Conservation (phyloP, 2,888 invertebrate genomes). For the Eudemis profundana region DNA sequence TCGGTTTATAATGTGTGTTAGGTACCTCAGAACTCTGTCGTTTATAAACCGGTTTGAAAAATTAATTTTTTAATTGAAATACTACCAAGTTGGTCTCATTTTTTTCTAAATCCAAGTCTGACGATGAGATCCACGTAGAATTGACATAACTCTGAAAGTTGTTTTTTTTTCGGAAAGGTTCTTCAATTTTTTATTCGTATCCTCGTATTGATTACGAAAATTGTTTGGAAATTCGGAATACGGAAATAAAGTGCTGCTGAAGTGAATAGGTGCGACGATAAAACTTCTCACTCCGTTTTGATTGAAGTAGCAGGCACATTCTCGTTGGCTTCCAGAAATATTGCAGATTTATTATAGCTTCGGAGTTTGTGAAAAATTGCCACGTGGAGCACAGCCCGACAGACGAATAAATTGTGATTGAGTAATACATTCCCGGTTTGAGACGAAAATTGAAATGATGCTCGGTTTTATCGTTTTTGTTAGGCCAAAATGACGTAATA, state of each 20-base stretch:
- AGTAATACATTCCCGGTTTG: constrained; percentile 50
- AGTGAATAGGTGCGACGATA: constrained; percentile 50
- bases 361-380: constrained; percentile 56
- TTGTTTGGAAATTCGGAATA: constrained; percentile 5
- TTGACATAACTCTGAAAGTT: no score
- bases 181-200: no score
- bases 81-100: no score
- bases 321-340: constrained; percentile 48
- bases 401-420: constrained; percentile 52
- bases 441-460: constrained; percentile 48
- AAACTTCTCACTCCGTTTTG: constrained; percentile 48
- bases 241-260: constrained; percentile 39
- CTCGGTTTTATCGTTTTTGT: constrained; percentile 12
- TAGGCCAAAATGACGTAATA: constrained; percentile 3
- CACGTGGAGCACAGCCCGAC: constrained; percentile 50
- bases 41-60: no score
- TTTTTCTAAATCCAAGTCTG: no score
- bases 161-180: no score
- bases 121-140: no score
- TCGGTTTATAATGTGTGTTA: no score
- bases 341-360: constrained; percentile 55
- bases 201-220: background rate
- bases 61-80: no score
- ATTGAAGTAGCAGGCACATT: constrained; percentile 45
- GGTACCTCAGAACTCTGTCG: no score